Conservation (phyloP, 2,797 vertebrate species). For the Cetoscarus ocellatus region DNA sequence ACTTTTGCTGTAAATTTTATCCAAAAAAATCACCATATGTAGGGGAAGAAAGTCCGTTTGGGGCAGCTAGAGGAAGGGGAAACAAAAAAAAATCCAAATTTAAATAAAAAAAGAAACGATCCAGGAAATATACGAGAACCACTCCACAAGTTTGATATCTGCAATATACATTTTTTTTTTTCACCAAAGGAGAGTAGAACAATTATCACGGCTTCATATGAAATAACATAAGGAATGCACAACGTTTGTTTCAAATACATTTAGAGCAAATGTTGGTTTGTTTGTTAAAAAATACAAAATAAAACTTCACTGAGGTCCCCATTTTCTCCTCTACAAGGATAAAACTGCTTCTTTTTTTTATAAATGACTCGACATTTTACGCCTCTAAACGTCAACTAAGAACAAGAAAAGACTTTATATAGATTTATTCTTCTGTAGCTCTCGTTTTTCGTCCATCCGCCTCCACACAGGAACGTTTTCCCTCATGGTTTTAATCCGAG, state of each 20-base stretch:
- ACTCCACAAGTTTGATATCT: conserved; percentile 97
- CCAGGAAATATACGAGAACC: conserved; percentile 90
- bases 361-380: conserved; percentile 63
- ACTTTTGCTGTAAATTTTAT: conserved; percentile 69
- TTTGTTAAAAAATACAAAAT: conserved; percentile 13
- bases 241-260: conserved; percentile 80
- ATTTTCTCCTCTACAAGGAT: conserved; percentile 31
- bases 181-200: conserved; percentile 90
- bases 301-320: conserved; percentile 39
- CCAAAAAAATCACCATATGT: conserved; percentile 55
- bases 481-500: neutral
- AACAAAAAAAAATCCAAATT: conserved; percentile 21
- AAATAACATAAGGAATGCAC: conserved; percentile 83
- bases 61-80: conserved; percentile 26
- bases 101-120: conserved; percentile 69
- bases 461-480: conserved; percentile 19
- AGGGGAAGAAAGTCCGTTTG: conserved; percentile 25
- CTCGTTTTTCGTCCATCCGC: conserved; percentile 31
- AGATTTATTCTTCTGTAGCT: conserved; percentile 53
- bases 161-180: conserved; percentile 90
- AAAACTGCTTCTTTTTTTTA: conserved; percentile 38
- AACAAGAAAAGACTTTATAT: conserved; percentile 66
- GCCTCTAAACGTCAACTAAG: conserved; percentile 61
- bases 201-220: conserved; percentile 84
- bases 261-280: conserved; percentile 59